Base-by-base conservation (phyloP, 2,888 invertebrate species). In the Philhelius pedissequus region DNA sequence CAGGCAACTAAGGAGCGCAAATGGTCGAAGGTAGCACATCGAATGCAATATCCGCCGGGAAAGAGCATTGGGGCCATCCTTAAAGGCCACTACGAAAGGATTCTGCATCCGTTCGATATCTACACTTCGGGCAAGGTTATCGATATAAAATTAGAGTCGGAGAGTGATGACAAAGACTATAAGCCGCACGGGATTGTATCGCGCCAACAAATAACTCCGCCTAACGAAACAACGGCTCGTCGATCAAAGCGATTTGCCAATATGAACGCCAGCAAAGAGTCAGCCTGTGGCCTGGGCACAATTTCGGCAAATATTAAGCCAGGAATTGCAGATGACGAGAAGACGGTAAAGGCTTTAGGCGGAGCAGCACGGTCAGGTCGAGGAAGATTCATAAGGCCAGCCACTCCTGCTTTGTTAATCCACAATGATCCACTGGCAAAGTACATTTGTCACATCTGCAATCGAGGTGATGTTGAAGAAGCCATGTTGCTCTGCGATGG, bases 401-500 rank as follows among this genome's bases (percentile, higher is more conserved):
- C 73, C 11, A 83, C 83, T 25, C 87, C 88, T 3, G 87, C 88
- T 3, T 87, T 87, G 0, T 69, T 90, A 2, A 89, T 90, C 4
- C 52, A 27, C 15, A 71, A 81, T 22, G 92, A 92, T 84, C 92
- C 97, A 94, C 92, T 98, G 87, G 97, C 98, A 60, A 97, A 97
- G 90, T 98, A 98, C 91, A 96, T 98, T 90, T 98, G 98, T 90
- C 97, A 96, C 89, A 96, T 96, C 88, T 99, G 99, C 92, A 95
- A 95, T 60, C 94, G 97, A 84, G 99, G 99, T 6, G 98, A 99
- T 92, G 95, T 96, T 13, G 98, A 99, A 91, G 98, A 98, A 89
- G 96, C 95, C 87, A 98, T 99, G 98, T 92, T 99, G 70, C 93
- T 98, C 20, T 99, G 99, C 91, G 98, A 98, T 90, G 98, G 98